Percentiles rank a stretch among this genome's conserved stretches.
Evolutionary conservation across 2,888 invertebrate genomes (phyloP).

Genomic region (Erebia aethiops): DNA sequence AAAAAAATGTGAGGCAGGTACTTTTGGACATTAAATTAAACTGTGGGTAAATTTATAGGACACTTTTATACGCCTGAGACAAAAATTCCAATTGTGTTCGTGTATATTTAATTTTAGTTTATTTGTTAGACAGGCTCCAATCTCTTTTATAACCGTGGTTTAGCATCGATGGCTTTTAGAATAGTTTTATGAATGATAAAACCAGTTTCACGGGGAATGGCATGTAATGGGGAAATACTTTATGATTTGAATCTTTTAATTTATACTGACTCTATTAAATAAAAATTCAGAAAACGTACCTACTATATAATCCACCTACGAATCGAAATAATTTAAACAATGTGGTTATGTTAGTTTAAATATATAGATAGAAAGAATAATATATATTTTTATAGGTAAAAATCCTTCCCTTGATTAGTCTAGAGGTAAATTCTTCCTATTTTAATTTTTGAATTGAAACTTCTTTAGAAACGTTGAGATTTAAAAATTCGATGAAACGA

Average conservation of each 20-base stretch:
- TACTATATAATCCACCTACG: no score
- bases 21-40: conserved; percentile 83
- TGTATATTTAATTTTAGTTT: conserved; percentile 83
- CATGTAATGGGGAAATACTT: conserved; percentile 53
- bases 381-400: no score
- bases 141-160: conserved; percentile 76
- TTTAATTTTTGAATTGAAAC: no score
- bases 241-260: conserved; percentile 32
- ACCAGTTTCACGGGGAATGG: conserved; percentile 61
- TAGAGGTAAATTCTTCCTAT: no score
- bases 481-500: no score
- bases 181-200: conserved; percentile 79
- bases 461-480: no score
- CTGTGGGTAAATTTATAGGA: conserved; percentile 83
- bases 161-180: conserved; percentile 78
- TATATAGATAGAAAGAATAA: no score
- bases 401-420: no score
- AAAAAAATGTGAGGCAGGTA: conserved; percentile 79
- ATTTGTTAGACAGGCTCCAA: conserved; percentile 78
- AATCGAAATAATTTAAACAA: no score
- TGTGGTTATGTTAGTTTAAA: no score
- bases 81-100: conserved; percentile 82
- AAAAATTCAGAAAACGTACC: background rate
- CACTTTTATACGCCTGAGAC: conserved; percentile 82
- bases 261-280: conserved; percentile 2